A percentile compares a stretch with the other conserved stretches of the same genome.
Evolutionary conservation across 2,113 vertebrate species (phyloP).

Genomic region (Chrysochloris asiatica): DNA sequence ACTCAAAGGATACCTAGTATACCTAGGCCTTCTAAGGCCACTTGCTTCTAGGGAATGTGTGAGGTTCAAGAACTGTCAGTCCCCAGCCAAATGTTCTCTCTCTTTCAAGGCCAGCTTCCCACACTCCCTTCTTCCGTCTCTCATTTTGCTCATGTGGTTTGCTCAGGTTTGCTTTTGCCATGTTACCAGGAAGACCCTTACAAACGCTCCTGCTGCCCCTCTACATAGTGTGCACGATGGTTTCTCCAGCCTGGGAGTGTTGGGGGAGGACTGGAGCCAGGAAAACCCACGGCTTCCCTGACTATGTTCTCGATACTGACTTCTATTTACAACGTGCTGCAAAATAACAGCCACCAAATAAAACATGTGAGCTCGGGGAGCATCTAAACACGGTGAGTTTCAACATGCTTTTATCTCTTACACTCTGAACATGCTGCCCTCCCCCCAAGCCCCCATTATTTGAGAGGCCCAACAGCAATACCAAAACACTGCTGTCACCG

Average conservation of each 20-base stretch:
- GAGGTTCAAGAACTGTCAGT: background rate
- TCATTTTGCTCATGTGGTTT: background rate
- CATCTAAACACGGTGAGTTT: slow-evolving; percentile 77
- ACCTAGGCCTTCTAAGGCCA: background rate
- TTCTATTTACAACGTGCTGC: slow-evolving; percentile 74
- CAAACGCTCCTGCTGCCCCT: slow-evolving; percentile 69
- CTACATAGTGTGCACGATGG: slow-evolving; percentile 52
- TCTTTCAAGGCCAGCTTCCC: slow-evolving; percentile 66
- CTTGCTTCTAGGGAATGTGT: background rate
- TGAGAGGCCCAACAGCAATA: slow-evolving; percentile 78
- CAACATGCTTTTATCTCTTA: slow-evolving; percentile 80
- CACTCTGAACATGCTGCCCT: slow-evolving; percentile 79
- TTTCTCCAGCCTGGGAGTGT: slow-evolving; percentile 79
- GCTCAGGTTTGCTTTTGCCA: slow-evolving; percentile 56
- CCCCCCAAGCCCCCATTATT: slow-evolving; percentile 74
- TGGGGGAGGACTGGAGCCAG: slow-evolving; percentile 64
- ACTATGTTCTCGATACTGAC: slow-evolving; percentile 76
- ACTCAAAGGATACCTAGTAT: background rate
- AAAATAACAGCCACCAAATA: slow-evolving; percentile 74
- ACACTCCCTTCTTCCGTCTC: slow-evolving; percentile 56
- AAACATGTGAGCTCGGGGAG: slow-evolving; percentile 74
- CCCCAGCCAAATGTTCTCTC: background rate
- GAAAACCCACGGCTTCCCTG: slow-evolving; percentile 74
- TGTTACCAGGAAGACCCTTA: slow-evolving; percentile 76
- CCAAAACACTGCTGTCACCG: slow-evolving; percentile 77